Percentiles rank a stretch among this genome's conserved stretches.
Evolutionary conservation across 2,797 vertebrate species (phyloP).

Genomic region (Darevskia nairensis): DNA sequence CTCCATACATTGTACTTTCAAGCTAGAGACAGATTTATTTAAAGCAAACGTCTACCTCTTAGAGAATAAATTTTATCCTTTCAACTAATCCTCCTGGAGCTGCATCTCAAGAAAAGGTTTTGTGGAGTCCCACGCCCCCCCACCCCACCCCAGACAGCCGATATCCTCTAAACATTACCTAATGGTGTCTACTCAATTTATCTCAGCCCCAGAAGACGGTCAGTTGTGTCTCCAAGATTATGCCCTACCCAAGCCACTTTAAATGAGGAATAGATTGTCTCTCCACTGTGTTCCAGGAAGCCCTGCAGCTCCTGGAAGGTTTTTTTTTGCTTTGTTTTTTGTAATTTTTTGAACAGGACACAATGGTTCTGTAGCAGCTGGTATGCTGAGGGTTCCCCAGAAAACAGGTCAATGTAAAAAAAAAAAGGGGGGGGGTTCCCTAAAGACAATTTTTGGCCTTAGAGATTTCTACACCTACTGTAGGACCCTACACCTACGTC

Average conservation of each 20-base stretch:
- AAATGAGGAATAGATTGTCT: not conserved
- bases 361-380: not conserved
- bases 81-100: conserved; percentile 16
- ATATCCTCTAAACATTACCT: not conserved
- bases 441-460: not conserved
- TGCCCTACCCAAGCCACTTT: not conserved
- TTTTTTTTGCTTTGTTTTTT: too few relatives aligned
- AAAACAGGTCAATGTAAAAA: not conserved
- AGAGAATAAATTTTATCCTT: conserved; percentile 32
- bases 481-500: not conserved
- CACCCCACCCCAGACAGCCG: not conserved
- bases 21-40: conserved; percentile 39
- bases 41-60: conserved; percentile 12
- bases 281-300: not conserved
- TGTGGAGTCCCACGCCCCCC: not conserved
- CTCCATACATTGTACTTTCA: conserved; percentile 23
- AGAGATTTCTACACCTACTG: not conserved
- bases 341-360: not conserved
- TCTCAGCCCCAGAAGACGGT: not conserved
- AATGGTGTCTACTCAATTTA: not conserved
- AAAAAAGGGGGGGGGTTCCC: too few relatives aligned
- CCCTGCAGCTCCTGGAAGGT: too few relatives aligned
- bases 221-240: not conserved
- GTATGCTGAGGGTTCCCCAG: not conserved
- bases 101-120: conserved; percentile 2